A percentile compares a stretch with the other conserved stretches of the same genome.
phyloP scores from a whole-genome alignment of 2,113 vertebrate species.

The Xyliphius kryptos region DNA sequence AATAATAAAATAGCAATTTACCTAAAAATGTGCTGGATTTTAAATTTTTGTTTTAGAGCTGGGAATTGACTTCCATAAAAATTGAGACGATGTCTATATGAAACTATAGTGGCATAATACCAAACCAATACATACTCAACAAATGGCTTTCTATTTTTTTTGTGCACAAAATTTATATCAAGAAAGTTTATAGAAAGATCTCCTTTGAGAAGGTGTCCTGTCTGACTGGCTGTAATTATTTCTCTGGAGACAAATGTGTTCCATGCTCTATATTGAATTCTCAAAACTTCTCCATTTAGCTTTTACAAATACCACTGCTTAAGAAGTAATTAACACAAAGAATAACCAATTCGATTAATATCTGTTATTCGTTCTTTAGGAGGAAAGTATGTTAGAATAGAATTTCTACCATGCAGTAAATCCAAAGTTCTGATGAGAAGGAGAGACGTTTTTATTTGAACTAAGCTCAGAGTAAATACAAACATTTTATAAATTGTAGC shows the following conservation, averaged over 20 bases:
- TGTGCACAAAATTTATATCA: too few relatives aligned
- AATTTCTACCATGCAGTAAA: too few relatives aligned
- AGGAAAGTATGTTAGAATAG: too few relatives aligned
- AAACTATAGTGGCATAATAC: too few relatives aligned
- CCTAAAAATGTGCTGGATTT: too few relatives aligned
- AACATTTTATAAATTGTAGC: conserved; percentile 40
- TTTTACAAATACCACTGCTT: neutral
- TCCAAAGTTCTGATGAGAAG: conserved; percentile 43
- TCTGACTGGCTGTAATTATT: conserved; percentile 22
- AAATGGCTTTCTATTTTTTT: too few relatives aligned
- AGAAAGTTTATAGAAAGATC: conserved; percentile 19
- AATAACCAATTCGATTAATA: neutral
- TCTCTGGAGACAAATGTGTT: conserved; percentile 40
- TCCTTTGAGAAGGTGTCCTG: conserved; percentile 31
- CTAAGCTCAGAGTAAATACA: conserved; percentile 25
- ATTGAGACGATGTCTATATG: too few relatives aligned
- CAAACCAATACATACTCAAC: too few relatives aligned
- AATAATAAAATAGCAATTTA: too few relatives aligned
- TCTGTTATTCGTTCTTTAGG: too few relatives aligned
- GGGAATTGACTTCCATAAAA: too few relatives aligned
- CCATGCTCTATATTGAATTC: conserved; percentile 33
- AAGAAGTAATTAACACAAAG: conserved; percentile 16
- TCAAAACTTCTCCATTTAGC: conserved; percentile 1
- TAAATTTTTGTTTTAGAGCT: too few relatives aligned
- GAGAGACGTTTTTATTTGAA: conserved; percentile 27